Evolutionary conservation across 1,140 invertebrate genomes (phyloP).

Genomic region (Neodiprion pinetum): DNA sequence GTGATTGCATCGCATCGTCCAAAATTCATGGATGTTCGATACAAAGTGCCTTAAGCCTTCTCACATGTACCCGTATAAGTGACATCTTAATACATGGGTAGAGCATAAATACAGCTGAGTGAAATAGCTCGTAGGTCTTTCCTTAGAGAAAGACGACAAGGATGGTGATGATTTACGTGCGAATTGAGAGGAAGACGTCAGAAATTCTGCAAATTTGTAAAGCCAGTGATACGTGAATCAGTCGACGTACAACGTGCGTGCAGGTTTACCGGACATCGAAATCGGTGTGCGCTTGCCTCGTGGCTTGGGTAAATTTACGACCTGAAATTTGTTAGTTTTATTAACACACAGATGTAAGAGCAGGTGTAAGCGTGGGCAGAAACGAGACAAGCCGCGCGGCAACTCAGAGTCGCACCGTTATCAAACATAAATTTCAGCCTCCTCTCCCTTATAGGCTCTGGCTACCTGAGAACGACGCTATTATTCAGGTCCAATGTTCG

Average conservation of each 20-base stretch:
- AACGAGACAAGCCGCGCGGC: neutral
- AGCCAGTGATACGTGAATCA: too few species aligned
- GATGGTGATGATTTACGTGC: neutral
- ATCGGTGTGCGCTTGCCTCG: neutral
- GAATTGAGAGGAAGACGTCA: neutral
- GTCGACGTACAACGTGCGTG: neutral
- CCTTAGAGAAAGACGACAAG: neutral
- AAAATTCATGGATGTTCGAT: too few species aligned
- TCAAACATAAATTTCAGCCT: neutral
- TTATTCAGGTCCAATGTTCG: neutral
- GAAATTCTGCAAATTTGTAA: neutral
- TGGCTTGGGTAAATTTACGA: neutral
- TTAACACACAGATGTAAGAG: neutral
- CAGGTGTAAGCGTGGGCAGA: neutral
- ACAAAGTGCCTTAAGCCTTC: too few species aligned
- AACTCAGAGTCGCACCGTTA: neutral
- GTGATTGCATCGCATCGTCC: too few species aligned
- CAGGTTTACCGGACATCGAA: neutral
- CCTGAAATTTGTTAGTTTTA: slow-evolving; percentile 3
- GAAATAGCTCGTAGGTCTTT: neutral
- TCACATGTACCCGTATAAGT: too few species aligned
- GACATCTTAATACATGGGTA: too few species aligned
- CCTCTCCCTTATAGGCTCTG: neutral
- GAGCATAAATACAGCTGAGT: neutral
- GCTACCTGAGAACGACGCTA: neutral